These are phyloP conservation scores for Sturmia bella DNA, from an alignment of 2,888 invertebrate genomes.

Conservation along the genomic window DNA sequence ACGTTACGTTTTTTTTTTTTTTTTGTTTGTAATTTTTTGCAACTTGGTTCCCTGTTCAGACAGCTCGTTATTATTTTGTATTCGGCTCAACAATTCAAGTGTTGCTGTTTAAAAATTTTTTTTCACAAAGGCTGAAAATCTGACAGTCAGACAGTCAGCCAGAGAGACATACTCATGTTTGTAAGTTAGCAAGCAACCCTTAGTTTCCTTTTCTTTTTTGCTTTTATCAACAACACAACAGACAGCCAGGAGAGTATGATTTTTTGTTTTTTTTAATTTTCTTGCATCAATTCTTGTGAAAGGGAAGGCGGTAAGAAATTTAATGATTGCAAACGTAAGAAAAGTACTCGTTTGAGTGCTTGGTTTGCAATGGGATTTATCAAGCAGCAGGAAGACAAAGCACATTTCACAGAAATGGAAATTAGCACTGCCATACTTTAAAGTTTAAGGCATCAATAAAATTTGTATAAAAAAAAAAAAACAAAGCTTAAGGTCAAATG, in stretches of 20 bases:
- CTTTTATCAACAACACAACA: constrained; percentile 28
- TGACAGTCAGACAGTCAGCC: neutral
- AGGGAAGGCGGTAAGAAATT: constrained; percentile 26
- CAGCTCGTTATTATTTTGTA: constrained; percentile 68
- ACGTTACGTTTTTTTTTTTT: constrained; percentile 8
- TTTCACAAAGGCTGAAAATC: neutral
- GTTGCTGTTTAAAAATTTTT: constrained; percentile 39
- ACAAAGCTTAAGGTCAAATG: neutral
- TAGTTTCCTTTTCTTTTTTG: constrained; percentile 9
- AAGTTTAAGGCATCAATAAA: neutral
- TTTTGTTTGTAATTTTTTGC: no score
- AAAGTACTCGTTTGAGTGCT: neutral
- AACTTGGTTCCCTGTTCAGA: constrained; percentile 50
- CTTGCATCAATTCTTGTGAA: constrained; percentile 29
- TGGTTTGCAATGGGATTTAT: neutral
- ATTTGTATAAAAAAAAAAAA: neutral
- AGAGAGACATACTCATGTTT: neutral
- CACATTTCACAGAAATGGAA: constrained; percentile 21
- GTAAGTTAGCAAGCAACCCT: constrained; percentile 35
- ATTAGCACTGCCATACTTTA: neutral
- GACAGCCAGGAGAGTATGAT: constrained; percentile 62
- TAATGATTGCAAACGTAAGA: constrained; percentile 47
- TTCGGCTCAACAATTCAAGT: constrained; percentile 66
- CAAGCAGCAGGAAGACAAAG: neutral
- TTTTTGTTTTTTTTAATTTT: constrained; percentile 20